Evolutionary conservation across 2,888 invertebrate species (phyloP), one percentile per base, ranked within the genome.

Genomic region (Epinotia demarniana): DNA sequence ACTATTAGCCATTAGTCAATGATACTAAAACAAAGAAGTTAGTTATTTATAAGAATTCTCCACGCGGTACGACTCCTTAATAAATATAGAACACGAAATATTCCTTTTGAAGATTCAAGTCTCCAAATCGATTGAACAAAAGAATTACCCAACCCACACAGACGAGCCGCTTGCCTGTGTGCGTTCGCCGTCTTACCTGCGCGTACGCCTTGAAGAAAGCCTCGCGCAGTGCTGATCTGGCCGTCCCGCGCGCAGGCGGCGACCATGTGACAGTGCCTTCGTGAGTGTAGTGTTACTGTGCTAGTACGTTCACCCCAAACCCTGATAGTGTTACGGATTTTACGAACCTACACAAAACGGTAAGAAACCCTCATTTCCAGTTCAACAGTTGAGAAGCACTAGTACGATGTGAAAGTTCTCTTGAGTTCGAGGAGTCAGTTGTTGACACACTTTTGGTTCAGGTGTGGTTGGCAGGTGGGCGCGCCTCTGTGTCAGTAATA

Each of bases 291-390:
- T 89, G 92, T 90, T 90, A 88, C 87, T 86, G 90, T 90, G 87
- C 89, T 91, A 92, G 92, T 92, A 91, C 92, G 82, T 90, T 92
- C 91, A 93, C 92, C 92, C 89, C 90, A 90, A 89, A 90, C 92
- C 90, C 88, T 92, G 89, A 92, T 92, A 92, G 93, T 93, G 93
- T 89, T 91, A 92, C 92, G 90, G 93, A 93, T 93, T 93, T 92
- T 91, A 80, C 84, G 87, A 88, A 89, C 91, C 90, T 89, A 90
- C 89, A 84, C 82, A 88, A 60, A 86, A 90, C 93, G 93, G 93
- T 93, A 86, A 85, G 75, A 62, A 55, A 23, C 13, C n/a, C 12
- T 16, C 23, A 39, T 18, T 43, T 85, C 83, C 85, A 84, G n/a
- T n/a, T n/a, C 53, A 53, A 5, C 6, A n/a, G n/a, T n/a, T 53